phyloP scores from a whole-genome alignment of 2,113 vertebrate species.

The Microcebus lehilahytsara region DNA sequence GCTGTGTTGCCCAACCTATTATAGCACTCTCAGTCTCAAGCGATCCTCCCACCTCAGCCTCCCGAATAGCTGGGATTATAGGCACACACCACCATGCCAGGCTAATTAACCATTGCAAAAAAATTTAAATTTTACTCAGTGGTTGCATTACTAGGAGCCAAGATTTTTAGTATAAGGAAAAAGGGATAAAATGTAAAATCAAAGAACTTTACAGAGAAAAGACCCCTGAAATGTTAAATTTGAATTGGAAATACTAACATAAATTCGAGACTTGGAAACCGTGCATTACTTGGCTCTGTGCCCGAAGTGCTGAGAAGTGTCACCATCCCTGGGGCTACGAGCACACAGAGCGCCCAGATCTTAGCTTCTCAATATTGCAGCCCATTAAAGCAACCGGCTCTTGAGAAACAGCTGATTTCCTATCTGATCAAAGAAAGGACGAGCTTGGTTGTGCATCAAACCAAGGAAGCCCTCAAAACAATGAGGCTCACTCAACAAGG shows the following conservation, averaged over 20 bases:
- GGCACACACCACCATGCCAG: no score
- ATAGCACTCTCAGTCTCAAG: no score
- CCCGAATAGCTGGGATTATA: no score
- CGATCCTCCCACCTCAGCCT: no score
- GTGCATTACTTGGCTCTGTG: no score
- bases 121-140: neutral
- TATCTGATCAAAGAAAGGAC: neutral
- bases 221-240: neutral
- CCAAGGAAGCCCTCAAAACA: no score
- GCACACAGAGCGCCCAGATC: no score
- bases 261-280: neutral
- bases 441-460: neutral
- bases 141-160: no score
- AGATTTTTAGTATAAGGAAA: neutral
- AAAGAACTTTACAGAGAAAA: neutral
- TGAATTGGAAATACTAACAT: neutral
- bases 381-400: neutral
- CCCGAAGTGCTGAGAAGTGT: neutral
- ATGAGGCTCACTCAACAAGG: neutral
- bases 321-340: rapidly evolving
- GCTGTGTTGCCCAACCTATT: no score
- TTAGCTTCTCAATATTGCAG: neutral
- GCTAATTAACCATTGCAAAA: neutral
- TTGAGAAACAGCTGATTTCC: neutral
- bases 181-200: neutral